Percentiles rank a stretch among this genome's conserved stretches.
Conservation (phyloP, 1,140 invertebrate genomes). For the Diabrotica virgifera region DNA sequence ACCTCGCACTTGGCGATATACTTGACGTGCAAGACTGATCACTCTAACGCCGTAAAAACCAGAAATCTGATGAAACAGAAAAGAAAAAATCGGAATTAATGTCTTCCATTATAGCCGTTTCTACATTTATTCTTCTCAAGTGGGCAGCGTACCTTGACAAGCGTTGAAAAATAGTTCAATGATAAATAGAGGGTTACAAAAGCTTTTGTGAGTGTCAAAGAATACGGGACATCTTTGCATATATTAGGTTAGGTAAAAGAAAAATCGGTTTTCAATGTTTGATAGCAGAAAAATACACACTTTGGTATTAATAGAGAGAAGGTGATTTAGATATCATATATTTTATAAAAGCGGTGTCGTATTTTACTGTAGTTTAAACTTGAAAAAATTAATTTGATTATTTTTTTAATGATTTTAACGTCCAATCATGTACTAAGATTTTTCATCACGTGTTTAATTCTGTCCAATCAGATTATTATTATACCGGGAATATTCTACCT, state of each 20-base stretch:
- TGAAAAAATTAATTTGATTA: too few relatives aligned
- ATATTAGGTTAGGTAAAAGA: neutral
- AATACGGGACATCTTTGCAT: neutral
- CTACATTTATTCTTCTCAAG: conserved; percentile 2
- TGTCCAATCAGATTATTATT: too few relatives aligned
- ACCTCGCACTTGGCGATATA: neutral
- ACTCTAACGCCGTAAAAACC: neutral
- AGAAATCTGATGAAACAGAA: neutral
- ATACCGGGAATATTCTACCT: too few relatives aligned
- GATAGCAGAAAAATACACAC: too few relatives aligned
- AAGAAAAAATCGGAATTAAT: conserved; percentile 1
- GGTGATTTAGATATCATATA: too few relatives aligned
- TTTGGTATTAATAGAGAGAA: too few relatives aligned
- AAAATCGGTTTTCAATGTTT: too few relatives aligned
- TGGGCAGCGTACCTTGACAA: neutral
- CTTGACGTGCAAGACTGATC: neutral
- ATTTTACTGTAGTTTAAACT: too few relatives aligned
- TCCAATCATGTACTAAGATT: too few relatives aligned
- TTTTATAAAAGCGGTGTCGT: too few relatives aligned
- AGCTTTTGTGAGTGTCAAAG: neutral
- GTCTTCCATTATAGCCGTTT: neutral
- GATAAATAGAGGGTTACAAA: neutral
- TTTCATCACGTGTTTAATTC: too few relatives aligned
- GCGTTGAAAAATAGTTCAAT: neutral
- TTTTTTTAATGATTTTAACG: too few relatives aligned